phyloP scores from a whole-genome alignment of 1,140 invertebrate species.

The Venturia canescens region DNA sequence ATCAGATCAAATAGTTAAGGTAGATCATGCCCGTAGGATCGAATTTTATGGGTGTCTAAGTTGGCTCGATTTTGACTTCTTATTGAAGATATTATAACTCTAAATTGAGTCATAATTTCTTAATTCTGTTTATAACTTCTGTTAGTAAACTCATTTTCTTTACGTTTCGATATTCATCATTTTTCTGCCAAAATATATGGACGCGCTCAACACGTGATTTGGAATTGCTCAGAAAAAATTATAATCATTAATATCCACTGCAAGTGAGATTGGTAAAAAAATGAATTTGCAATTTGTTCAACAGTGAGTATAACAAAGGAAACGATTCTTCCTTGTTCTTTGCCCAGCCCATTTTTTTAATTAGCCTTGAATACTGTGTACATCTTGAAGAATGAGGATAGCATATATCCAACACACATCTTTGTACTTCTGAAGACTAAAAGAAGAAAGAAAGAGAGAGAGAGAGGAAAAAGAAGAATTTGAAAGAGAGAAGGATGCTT shows the following conservation, averaged over 20 bases:
- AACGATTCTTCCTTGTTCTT: background rate
- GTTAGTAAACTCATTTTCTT: too few species aligned
- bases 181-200: too few species aligned
- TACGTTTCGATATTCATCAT: too few species aligned
- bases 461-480: background rate
- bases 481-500: conserved; percentile 9
- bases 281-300: background rate
- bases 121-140: too few species aligned
- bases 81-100: too few species aligned
- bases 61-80: too few species aligned
- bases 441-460: background rate
- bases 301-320: background rate
- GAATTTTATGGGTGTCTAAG: too few species aligned
- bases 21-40: too few species aligned
- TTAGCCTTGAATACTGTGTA: conserved; percentile 9
- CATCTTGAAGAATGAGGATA: conserved; percentile 2
- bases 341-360: background rate
- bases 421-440: background rate
- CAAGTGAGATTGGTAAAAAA: background rate
- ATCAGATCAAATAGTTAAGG: too few species aligned
- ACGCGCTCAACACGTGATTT: too few species aligned
- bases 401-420: background rate
- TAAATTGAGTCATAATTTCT: too few species aligned
- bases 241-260: background rate
- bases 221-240: too few species aligned